Evolutionary conservation across 1,140 invertebrate genomes (phyloP), one percentile per base, ranked within the genome.

Genomic region (Eubasilissa regina): DNA sequence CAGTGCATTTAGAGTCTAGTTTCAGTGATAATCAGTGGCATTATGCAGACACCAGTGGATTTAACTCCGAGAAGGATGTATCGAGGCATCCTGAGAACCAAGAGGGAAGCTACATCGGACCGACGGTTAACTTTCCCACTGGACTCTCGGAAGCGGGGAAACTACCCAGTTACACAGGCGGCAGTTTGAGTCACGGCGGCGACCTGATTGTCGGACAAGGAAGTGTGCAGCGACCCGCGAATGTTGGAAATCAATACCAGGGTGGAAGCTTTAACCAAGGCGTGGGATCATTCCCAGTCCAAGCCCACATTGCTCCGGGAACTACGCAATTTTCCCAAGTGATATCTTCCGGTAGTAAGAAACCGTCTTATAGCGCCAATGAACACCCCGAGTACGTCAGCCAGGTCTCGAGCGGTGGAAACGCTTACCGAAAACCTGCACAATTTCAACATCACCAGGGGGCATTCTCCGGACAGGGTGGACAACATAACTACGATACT

Each of bases 181-280:
- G 64, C 7, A 73, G 66, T 25, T 25, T 60, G 53, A 73, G 17
- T 21, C 55, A 64, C 48, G 78, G 78, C 8, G 78, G 72, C 0
- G 78, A 79, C 53, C 53, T 79, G 0, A 55, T 79, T 9, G 78
- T 79, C 44, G 78, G 78, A 0, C 78, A 79, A n/a, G 78, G 78
- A 8, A 79, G 78, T 19, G 78, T 79, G 11, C 78, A 79, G 47
- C 56, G 78, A 0, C 78, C 78, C 8, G 78, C 78, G 7, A 79
- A 55, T 45, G 15, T 58, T 25, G 55, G 0, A 4, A 48, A 7
- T 12, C 77, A 72, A 8, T 78, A 60, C 45, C 47, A 66, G 11
- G 17, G 25, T 17, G 51, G 17, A 45, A 25, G 12, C 17, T 72
- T 35, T 19, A 45, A 25, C 21, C 56, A 79, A 51, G 70, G 51